These are phyloP conservation scores for Ascaphus truei DNA, from an alignment of 2,113 vertebrate species.

Conservation along the genomic window DNA sequence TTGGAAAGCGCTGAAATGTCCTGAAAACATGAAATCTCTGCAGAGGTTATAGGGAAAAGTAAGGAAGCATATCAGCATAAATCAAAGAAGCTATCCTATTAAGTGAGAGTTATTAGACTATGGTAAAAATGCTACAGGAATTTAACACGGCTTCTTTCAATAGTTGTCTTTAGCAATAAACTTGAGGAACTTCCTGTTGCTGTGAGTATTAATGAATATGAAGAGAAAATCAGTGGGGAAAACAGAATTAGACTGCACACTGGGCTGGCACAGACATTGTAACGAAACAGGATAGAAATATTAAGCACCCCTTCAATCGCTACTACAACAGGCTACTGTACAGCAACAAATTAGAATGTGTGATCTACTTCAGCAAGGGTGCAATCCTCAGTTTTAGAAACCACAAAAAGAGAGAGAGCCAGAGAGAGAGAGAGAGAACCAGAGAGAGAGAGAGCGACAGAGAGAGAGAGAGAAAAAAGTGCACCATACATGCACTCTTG, in stretches of 20 bases:
- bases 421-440: too few species aligned
- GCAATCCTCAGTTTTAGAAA: too few species aligned
- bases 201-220: background rate
- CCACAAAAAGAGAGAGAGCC: too few species aligned
- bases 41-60: background rate
- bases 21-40: background rate
- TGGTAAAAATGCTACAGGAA: too few species aligned
- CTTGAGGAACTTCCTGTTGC: background rate
- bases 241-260: background rate
- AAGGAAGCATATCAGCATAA: background rate
- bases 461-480: too few species aligned
- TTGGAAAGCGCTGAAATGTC: background rate
- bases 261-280: background rate
- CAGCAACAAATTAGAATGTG: too few species aligned
- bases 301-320: background rate
- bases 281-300: background rate
- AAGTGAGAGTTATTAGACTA: too few species aligned
- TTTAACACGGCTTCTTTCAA: background rate
- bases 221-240: background rate
- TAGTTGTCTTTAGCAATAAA: background rate
- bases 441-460: too few species aligned
- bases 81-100: too few species aligned
- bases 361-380: too few species aligned
- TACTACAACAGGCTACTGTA: too few species aligned
- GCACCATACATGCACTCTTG: too few species aligned